Evolutionary conservation across 1,140 invertebrate genomes (phyloP).

Genomic region (Phymorhynchus buccinoides): DNA sequence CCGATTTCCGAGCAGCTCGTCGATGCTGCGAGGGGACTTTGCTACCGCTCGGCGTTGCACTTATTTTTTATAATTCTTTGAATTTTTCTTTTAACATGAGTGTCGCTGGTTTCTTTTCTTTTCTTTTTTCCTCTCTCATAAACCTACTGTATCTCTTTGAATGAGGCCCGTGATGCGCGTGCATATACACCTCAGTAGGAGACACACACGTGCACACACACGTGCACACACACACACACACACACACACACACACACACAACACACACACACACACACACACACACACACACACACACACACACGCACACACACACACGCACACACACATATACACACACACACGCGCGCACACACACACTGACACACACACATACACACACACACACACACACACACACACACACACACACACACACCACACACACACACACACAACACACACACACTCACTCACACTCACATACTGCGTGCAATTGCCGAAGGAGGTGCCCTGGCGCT

Average conservation of each 20-base stretch:
- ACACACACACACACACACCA: not conserved
- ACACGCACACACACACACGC: not conserved
- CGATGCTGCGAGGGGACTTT: too few species aligned
- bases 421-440: not conserved
- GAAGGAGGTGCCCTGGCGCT: too few species aligned
- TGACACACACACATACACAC: slow-evolving; percentile 15
- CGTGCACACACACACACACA: slow-evolving; percentile 11
- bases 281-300: slow-evolving; percentile 16
- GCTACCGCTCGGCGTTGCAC: too few species aligned
- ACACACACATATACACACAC: not conserved
- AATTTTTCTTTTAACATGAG: too few species aligned
- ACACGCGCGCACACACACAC: slow-evolving; percentile 12
- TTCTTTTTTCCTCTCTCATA: not conserved
- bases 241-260: not conserved
- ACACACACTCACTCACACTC: slow-evolving; percentile 2
- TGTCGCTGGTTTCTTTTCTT: too few species aligned
- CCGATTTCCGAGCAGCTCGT: too few species aligned
- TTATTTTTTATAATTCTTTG: too few species aligned
- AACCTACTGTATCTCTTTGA: not conserved
- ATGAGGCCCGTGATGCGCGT: not conserved
- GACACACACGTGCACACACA: not conserved
- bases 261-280: slow-evolving; percentile 3
- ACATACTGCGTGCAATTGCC: too few species aligned
- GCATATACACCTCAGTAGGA: not conserved
- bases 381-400: slow-evolving; percentile 23